Evolutionary conservation across 2,888 invertebrate species (phyloP).

Genomic region (Drosophila mercatorum): DNA sequence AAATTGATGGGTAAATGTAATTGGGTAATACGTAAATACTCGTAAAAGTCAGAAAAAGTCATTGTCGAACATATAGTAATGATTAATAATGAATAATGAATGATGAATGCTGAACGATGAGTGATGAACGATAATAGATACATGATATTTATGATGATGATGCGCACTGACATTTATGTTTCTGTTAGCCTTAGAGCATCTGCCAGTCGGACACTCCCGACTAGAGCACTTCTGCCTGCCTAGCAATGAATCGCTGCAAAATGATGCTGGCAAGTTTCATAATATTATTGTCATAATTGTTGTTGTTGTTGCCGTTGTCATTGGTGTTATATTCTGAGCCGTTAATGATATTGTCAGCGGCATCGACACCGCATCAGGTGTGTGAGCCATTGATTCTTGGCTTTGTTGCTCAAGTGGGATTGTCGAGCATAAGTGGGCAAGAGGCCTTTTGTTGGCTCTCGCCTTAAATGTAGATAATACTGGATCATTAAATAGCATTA

Average conservation of each 20-base stretch:
- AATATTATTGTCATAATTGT: conserved; percentile 39
- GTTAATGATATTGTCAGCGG: conserved; percentile 74
- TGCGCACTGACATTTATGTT: not conserved
- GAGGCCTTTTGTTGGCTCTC: conserved; percentile 27
- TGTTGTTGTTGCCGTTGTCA: conserved; percentile 14
- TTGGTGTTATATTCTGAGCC: conserved; percentile 51
- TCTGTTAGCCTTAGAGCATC: not conserved
- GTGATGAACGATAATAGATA: not conserved
- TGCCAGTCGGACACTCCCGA: conserved; percentile 1
- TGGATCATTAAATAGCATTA: conserved; percentile 72
- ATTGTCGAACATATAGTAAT: too few species aligned
- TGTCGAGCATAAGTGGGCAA: conserved; percentile 24
- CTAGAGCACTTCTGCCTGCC: not conserved
- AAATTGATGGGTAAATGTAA: not conserved
- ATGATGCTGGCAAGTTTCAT: conserved; percentile 57
- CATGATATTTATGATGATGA: not conserved
- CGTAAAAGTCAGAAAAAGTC: too few species aligned
- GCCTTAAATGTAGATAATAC: conserved; percentile 48
- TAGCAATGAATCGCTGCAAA: conserved; percentile 65
- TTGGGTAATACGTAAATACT: too few species aligned
- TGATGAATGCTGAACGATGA: not conserved
- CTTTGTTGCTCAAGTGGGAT: conserved; percentile 39
- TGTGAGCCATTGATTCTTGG: conserved; percentile 38
- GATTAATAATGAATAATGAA: not conserved
- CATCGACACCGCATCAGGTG: conserved; percentile 60